Evolutionary conservation across 2,113 vertebrate species (phyloP), one percentile per base, ranked within the genome.

Genomic region (Catharus fuscescens): DNA sequence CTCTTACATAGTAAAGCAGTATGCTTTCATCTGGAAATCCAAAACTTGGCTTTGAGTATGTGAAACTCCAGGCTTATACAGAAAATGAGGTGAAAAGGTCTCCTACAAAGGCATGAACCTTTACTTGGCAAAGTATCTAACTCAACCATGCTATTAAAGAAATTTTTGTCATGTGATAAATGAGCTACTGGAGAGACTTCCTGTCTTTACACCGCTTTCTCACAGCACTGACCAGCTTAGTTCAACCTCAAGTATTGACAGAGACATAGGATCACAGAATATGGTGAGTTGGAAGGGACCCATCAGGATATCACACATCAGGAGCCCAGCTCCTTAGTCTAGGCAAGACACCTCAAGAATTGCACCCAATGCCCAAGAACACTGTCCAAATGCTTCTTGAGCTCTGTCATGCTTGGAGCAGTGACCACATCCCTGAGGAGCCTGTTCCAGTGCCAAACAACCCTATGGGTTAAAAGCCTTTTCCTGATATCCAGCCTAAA

Each of bases 361-460:
- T 7, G 34, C 19, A 56, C 3, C 19, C 1, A 0, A 20, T 31
- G 10, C 11, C 12, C 0, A 0, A 12, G 25, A 57, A 14, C 0
- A 0, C 4, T 80, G 25, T 36, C 20, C 42, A 31, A 64, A 64
- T 7, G 2, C 8, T 42, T 40, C 31, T 48, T 34, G 20, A 48
- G 12, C 14, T 31, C 40, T n/a, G 8, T 31, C 48, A 34, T 13
- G 34, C 19, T 73, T 34, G 20, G 20, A 34, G 31, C 9, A 26
- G 20, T 64, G 48, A 40, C 29, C 74, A 26, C 24, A 17, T 17
- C 40, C 40, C 31, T 21, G 25, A 9, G 6, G 14, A 71, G 20
- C 14, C 48, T 64, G 5, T 42, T 31, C 24, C 2, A 64, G 42
- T 11, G 14, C 25, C 8, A 31, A 80, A 12, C 4, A 8, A 4